Evolutionary conservation across 2,888 invertebrate species (phyloP), one percentile per base, ranked within the genome.

Genomic region (Gymnocheta viridis): DNA sequence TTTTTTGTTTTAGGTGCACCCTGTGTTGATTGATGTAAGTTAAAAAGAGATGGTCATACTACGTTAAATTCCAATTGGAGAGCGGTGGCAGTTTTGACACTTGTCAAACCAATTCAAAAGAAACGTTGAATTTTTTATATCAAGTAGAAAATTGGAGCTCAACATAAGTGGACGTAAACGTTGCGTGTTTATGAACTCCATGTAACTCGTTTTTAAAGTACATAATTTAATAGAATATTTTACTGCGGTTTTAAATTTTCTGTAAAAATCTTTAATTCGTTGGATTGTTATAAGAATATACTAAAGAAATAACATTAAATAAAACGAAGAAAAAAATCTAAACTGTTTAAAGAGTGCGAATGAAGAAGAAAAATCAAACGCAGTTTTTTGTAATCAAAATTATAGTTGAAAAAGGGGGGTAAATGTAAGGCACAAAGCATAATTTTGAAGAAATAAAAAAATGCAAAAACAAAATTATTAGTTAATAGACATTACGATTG

Each of bases 61-160:
- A 2, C 2, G 0, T 2, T 12, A 47, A 9, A 58, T 82, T 82
- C 78, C 82, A 78, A 82, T 72, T 82, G 82, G 82, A 78, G 78
- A 78, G 66, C 72, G 70, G 78, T 78, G 66, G 78, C 70, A 32
- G 41, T 67, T 72, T 24, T 62, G 60, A 70, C 80, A 74, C 54
- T 79, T 79, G 82, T 82, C 72, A 82, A 82, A 82, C 41, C 54
- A 79, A 67, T 83, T 80, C 74, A 83, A 80, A 83, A 82, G 82
- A 82, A 79, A 79, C 82, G 82, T 74, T 82, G 79, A 69, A 79
- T 56, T 82, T 62, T 72, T 66, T 62, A 4, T 35, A 54, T n/a
- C 51, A 82, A 82, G 82, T 82, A 80, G 73, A 85, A 86, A 85
- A 86, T 86, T 86, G 85, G 86, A 84, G 85, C 86, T 85, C 78